Evolutionary conservation across 1,140 invertebrate species (phyloP), one percentile per base, ranked within the genome.

Genomic region (Steinernema khuongi): DNA sequence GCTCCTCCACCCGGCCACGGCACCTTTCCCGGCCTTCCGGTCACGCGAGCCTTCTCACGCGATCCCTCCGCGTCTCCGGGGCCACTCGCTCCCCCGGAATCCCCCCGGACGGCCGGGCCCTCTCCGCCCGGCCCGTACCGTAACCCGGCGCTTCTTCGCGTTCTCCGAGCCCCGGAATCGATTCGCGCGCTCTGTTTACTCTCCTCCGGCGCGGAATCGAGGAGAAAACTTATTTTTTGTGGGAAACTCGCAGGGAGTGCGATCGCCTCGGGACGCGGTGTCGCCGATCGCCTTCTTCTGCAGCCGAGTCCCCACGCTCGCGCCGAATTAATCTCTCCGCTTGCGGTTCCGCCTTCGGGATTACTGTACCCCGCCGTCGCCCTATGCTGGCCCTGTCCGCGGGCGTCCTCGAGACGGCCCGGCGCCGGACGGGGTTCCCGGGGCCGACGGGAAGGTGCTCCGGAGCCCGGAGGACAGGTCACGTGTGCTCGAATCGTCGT

Each of bases 101-200:
- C n/a, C n/a, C n/a, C n/a, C n/a, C n/a, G n/a, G n/a, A n/a, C n/a
- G n/a, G n/a, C n/a, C n/a, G n/a, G n/a, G n/a, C 50, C 7, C 22
- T 60, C 22, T 7, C 50, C 7, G 26, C 11, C 19, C 50, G 50
- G 7, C 50, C 50, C 26, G 14, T 22, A 60, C 50, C 50, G n/a
- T n/a, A n/a, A n/a, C n/a, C n/a, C n/a, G n/a, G n/a, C n/a, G n/a
- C 26, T 60, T 60, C 50, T 22, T 60, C 50, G 7, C 19, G 7
- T 26, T 60, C 11, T 60, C 7, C 11, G 7, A 4, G 14, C 26
- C 19, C 50, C 11, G 22, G 50, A 60, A 60, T 60, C 50, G 50
- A 60, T 60, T 60, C 50, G 50, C 14, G 19, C 50, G 50, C 50
- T 60, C 19, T 60, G 50, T 60, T 60, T 60, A 60, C 50, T 60